phyloP scores from a whole-genome alignment of 2,113 vertebrate genomes.

The Hippoglossus stenolepis region DNA sequence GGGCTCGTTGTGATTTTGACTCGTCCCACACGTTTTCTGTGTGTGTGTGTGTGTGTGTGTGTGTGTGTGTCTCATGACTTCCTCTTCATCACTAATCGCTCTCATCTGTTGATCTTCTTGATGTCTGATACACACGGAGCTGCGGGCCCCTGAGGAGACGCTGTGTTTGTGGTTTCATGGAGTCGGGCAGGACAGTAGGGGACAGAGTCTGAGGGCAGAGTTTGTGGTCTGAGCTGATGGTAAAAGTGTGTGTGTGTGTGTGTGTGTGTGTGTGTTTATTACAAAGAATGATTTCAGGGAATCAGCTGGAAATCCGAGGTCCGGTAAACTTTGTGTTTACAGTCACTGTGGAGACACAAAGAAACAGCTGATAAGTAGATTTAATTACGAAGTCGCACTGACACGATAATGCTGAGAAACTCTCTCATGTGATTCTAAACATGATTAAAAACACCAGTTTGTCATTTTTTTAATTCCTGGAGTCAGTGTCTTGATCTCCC shows the following conservation, averaged over 20 bases:
- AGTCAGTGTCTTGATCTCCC: too few species aligned
- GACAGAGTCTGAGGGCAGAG: slow-evolving; percentile 31
- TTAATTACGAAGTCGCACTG: too few species aligned
- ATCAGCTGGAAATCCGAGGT: slow-evolving; percentile 48
- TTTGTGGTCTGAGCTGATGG: slow-evolving; percentile 60
- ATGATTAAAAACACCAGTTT: too few species aligned
- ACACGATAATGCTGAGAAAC: too few species aligned
- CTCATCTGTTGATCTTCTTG: slow-evolving; percentile 86
- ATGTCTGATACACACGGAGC: slow-evolving; percentile 45
- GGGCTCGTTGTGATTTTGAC: slow-evolving; percentile 14
- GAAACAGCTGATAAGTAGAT: not conserved
- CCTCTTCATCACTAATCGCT: slow-evolving; percentile 95
- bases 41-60: slow-evolving; percentile 27
- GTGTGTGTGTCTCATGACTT: slow-evolving; percentile 84
- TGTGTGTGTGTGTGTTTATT: slow-evolving; percentile 15
- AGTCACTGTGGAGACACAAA: slow-evolving; percentile 39
- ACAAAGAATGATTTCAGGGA: slow-evolving; percentile 49
- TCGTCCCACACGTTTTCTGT: slow-evolving; percentile 28
- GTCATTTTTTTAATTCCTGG: too few species aligned
- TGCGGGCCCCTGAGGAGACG: not conserved
- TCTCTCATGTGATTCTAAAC: too few species aligned
- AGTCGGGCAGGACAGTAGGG: slow-evolving; percentile 44
- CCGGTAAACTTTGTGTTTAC: slow-evolving; percentile 56
- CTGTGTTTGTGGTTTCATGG: slow-evolving; percentile 33
- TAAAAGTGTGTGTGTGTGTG: slow-evolving; percentile 41